Evolutionary conservation across 2,888 invertebrate species (phyloP), one percentile per base, ranked within the genome.

Genomic region (Sarcophaga subvicina): DNA sequence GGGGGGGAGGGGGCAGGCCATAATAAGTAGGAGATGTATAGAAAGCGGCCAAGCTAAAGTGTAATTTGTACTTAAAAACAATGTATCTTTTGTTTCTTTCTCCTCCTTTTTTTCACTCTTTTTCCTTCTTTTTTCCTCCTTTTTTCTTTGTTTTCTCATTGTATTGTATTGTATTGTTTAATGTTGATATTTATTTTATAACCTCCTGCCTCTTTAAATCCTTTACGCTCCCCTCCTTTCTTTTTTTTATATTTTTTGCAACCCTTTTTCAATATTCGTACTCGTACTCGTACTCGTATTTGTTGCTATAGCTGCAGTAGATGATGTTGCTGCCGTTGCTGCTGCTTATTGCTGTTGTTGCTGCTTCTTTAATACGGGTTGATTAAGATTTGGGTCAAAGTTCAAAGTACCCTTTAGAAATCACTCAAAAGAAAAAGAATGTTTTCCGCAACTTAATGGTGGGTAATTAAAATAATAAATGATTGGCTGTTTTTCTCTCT

Each of bases 321-420:
- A n/a, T n/a, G n/a, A n/a, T 49, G 2, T 49, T 59, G 25, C 49
- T 64, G 59, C 12, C 67, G 72, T n/a, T 64, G 60, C 49, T 14
- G 54, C 17, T 83, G 47, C 37, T 78, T 86, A n/a, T n/a, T n/a
- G n/a, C 49, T 64, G 59, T n/a, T 72, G 72, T n/a, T 66, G 60
- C 49, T 14, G 54, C 17, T 83, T 60, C 37, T 78, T 86, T 84
- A 83, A 81, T 81, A 47, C 72, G 72, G 80, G 66, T 81, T 86
- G 76, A 81, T 87, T 86, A 85, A 87, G 86, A 89, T 88, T 88
- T 86, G 69, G 89, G 89, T 89, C 89, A 89, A 88, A 89, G 89
- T 89, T 88, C 88, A 89, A 86, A 88, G 89, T 82, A 88, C 88
- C 81, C 73, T 81, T 83, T 88, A 87, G 85, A 85, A 84, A 87